phyloP scores from a whole-genome alignment of 2,113 vertebrate species.

The Ammodytes dubius region DNA sequence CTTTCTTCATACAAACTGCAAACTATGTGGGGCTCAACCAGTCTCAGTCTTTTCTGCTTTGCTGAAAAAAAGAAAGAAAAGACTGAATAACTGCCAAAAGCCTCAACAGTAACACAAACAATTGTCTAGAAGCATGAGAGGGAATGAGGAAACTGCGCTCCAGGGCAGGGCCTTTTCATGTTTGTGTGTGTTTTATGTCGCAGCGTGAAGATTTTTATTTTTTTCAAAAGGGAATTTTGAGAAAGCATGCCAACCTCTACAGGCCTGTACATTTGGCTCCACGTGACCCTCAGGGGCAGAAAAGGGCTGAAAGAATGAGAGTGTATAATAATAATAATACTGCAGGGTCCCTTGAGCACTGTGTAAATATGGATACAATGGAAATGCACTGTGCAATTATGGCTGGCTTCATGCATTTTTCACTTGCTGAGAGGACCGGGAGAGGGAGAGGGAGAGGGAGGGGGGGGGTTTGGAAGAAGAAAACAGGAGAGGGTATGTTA shows the following conservation, averaged over 20 bases:
- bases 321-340: constrained; percentile 71
- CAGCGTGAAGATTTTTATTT: constrained; percentile 23
- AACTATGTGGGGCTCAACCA: background rate
- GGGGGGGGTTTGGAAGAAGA: constrained; percentile 23
- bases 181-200: constrained; percentile 40
- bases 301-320: constrained; percentile 56
- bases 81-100: constrained; percentile 23
- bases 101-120: constrained; percentile 26
- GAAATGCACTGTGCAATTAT: constrained; percentile 77
- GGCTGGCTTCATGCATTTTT: constrained; percentile 78
- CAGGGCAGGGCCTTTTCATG: constrained; percentile 40
- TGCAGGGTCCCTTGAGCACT: constrained; percentile 62
- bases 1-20: constrained; percentile 11
- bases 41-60: background rate
- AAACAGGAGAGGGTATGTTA: constrained; percentile 29
- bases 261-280: constrained; percentile 50
- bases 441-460: constrained; percentile 29
- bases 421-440: constrained; percentile 58
- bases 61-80: constrained; percentile 15
- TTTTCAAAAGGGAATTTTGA: constrained; percentile 32
- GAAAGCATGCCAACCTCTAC: constrained; percentile 22
- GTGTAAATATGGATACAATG: constrained; percentile 82
- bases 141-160: constrained; percentile 60
- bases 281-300: constrained; percentile 66
- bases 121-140: constrained; percentile 52